Evolutionary conservation across 2,113 vertebrate genomes (phyloP), one percentile per base, ranked within the genome.

Genomic region (Epinephelus fuscoguttatus): DNA sequence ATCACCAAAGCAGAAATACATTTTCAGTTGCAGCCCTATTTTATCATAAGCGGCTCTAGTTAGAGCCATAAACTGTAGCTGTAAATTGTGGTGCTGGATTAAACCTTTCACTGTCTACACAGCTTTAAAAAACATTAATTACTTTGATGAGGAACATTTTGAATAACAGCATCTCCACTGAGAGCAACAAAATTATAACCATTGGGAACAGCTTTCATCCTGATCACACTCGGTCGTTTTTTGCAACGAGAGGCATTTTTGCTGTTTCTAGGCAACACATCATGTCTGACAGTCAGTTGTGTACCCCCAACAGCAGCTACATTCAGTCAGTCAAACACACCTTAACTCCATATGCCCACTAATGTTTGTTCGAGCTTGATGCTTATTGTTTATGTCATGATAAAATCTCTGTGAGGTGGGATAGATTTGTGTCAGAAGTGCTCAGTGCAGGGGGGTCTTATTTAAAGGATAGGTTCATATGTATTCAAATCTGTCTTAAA

Each of bases 251-350:
- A 63, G 10, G 33, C 10, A 50, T 33, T 80, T 80, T 72, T 68
- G 40, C 81, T 17, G 68, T 87, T 84, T 73, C 62, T 68, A 76
- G 69, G 77, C 72, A 80, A 73, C 61, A 27, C 49, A 56, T 67
- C 17, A 62, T 61, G 25, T 53, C 60, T 59, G 55, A 69, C 77
- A 80, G 9, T 64, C 66, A 66, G 18, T 42, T 50, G 1, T 59
- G 27, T 75, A 11, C 45, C 13, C 4, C 25, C 56, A 60, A 7
- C 21, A 49, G 50, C 80, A 49, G 66, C 62, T 60, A 23, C 53
- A 53, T 42, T 60, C 37, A 71, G 25, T 66, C 45, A 52, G 17
- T 66, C 25, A 67, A 56, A 87, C 45, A 61, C 42, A 45, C 42
- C 25, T 6, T 47, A 37, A 33, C n/a, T 6, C 3, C 50, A 6